Conservation (phyloP, 2,797 vertebrate species). For the Cossypha niveicapilla region DNA sequence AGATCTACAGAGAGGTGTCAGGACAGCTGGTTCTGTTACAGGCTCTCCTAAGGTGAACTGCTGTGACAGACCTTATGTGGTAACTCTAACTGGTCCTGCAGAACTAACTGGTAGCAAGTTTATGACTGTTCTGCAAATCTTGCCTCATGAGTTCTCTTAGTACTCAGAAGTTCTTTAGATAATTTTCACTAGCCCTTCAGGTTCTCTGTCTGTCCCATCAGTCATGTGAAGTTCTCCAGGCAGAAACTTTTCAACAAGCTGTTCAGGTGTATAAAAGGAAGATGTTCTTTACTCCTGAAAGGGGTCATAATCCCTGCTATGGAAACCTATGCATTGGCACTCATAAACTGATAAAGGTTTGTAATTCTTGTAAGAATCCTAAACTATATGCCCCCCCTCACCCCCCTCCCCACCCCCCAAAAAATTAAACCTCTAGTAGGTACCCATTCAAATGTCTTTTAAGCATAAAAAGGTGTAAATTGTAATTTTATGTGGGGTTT, state of each 20-base stretch:
- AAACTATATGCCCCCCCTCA: fast-evolving
- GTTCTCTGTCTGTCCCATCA: not conserved
- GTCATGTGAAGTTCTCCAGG: not conserved
- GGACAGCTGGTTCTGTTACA: not conserved
- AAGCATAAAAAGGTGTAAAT: not conserved
- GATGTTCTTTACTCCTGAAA: not conserved
- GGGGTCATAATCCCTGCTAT: not conserved
- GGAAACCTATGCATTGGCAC: not conserved
- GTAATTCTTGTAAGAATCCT: not conserved
- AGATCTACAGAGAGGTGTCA: not conserved
- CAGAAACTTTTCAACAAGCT: not conserved
- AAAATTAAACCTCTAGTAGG: not conserved
- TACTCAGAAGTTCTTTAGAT: not conserved
- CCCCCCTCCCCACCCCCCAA: too few species aligned
- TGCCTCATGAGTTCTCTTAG: not conserved
- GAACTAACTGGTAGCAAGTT: not conserved
- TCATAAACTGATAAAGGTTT: not conserved
- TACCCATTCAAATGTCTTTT: not conserved
- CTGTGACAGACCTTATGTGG: not conserved
- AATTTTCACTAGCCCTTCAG: not conserved
- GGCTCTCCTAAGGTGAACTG: not conserved
- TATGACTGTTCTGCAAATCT: not conserved
- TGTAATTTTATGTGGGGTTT: not conserved
- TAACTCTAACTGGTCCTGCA: not conserved
- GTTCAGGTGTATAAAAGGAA: not conserved